Evolutionary conservation across 2,113 vertebrate species (phyloP), one percentile per base, ranked within the genome.

Genomic region (Tretioscincus oriximinensis): DNA sequence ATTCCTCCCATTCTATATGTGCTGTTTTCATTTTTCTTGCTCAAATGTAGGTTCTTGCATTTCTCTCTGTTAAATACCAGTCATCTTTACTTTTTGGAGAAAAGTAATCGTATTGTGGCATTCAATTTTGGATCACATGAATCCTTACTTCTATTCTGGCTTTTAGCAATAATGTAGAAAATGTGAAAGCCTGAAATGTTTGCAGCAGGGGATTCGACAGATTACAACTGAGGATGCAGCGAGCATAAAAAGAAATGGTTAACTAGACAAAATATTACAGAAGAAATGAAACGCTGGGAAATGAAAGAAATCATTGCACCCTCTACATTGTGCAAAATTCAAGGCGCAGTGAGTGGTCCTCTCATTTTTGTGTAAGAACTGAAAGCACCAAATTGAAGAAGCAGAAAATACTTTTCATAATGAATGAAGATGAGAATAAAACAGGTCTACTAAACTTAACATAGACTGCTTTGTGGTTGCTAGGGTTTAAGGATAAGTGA

Each of bases 381-480:
- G 18, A 61, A 81, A 79, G 74, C 85, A 41, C 80, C 76, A 92
- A 82, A 12, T 9, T 61, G 64, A 81, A 76, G 51, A 61, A 61
- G 51, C 73, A 81, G 80, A 60, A 81, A 76, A 81, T 70, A 64
- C 6, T 20, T 47, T 63, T 69, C 64, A 63, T 47, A 84, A 72
- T 77, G 35, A 85, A 82, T 77, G 64, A 26, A 78, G 81, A 64
- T 24, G 86, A 26, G 20, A 84, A 29, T 16, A 35, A 70, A 35
- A 69, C 65, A 4, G 9, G 70, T 84, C 71, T 84, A 68, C 77
- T 84, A 89, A 86, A 61, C 70, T 82, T 87, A 66, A 89, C 86
- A 66, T 45, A n/a, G 66, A 45, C 61, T 82, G 6, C 8, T 18
- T 29, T 41, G 6, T 76, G 84, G 21, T 66, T 81, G 7, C 45